Percentiles rank a stretch among this genome's conserved stretches.
Evolutionary conservation across 2,888 invertebrate species (phyloP).

Genomic region (Cenopis cana): DNA sequence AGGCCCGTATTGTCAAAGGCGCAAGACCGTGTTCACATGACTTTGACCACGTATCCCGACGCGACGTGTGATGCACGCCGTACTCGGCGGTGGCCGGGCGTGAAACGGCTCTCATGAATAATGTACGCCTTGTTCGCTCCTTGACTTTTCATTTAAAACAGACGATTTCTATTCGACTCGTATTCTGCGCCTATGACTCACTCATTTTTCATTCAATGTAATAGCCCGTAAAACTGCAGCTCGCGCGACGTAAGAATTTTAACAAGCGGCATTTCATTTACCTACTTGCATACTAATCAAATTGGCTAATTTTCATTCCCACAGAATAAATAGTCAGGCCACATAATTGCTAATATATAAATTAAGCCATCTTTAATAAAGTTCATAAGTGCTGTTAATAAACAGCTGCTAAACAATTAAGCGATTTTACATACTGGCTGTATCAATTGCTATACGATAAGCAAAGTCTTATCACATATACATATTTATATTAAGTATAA

Average conservation of each 20-base stretch:
- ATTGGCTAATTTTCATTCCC: constrained; percentile 42
- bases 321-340: not conserved
- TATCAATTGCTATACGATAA: not conserved
- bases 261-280: constrained; percentile 67
- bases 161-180: constrained; percentile 83
- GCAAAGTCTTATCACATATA: not conserved
- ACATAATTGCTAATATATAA: constrained; percentile 8
- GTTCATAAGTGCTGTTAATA: constrained; percentile 5
- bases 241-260: constrained; percentile 72
- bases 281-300: constrained; percentile 62
- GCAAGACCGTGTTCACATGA: constrained; percentile 9
- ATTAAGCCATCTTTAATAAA: constrained; percentile 12
- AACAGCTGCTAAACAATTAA: not conserved
- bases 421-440: constrained; percentile 8
- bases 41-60: constrained; percentile 26
- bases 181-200: constrained; percentile 82
- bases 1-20: constrained; percentile 8
- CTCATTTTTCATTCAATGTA: constrained; percentile 81
- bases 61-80: constrained; percentile 46
- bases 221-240: constrained; percentile 82
- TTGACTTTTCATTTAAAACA: constrained; percentile 82
- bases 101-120: constrained; percentile 80
- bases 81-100: constrained; percentile 64
- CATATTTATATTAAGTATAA: constrained; percentile 2
- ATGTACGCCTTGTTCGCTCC: constrained; percentile 79